Evolutionary conservation across 1,140 invertebrate genomes (phyloP).

Genomic region (Bombus sibiricus): DNA sequence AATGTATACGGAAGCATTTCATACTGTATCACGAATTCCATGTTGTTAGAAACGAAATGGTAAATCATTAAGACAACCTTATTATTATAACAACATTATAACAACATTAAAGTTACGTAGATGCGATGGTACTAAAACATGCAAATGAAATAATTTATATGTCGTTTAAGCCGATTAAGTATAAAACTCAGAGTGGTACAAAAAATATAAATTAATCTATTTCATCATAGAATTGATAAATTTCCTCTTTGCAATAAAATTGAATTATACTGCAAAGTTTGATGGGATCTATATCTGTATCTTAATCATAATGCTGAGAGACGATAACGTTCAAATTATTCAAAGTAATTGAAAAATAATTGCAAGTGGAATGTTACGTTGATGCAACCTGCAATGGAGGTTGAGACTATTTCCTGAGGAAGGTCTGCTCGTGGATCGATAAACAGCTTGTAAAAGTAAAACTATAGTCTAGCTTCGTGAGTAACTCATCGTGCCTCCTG

Average conservation of each 20-base stretch:
- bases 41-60: background rate
- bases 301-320: background rate
- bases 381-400: background rate
- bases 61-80: too few species aligned
- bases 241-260: too few species aligned
- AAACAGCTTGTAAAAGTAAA: conserved; percentile 4
- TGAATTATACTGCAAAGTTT: too few species aligned
- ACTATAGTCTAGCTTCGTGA: background rate
- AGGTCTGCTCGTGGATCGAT: background rate
- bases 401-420: background rate
- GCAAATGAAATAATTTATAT: background rate
- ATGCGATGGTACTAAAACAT: background rate
- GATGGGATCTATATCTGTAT: background rate
- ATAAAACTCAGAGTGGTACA: background rate
- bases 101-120: background rate
- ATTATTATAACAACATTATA: too few species aligned
- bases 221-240: too few species aligned
- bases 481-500: conserved; percentile 50
- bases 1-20: background rate
- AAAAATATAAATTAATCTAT: background rate
- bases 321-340: background rate
- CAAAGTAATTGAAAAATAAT: background rate
- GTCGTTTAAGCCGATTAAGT: background rate
- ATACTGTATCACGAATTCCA: background rate
- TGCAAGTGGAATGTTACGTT: background rate